phyloP scores from a whole-genome alignment of 2,797 vertebrate species.

The Gymnodraco acuticeps region DNA sequence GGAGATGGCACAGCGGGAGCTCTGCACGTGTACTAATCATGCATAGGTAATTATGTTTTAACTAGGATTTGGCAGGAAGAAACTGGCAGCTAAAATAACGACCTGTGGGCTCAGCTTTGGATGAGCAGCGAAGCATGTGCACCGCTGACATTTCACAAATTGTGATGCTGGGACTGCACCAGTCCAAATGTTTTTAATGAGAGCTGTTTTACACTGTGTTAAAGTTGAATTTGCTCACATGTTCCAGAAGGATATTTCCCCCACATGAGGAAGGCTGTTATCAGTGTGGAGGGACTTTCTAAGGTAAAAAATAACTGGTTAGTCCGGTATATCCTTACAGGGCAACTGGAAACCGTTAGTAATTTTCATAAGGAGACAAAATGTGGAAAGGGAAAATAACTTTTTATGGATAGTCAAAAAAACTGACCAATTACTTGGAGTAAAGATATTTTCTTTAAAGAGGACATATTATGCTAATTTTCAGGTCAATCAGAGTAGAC shows the following conservation, averaged over 20 bases:
- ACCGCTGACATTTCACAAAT: constrained; percentile 49
- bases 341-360: background rate
- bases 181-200: constrained; percentile 31
- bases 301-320: background rate
- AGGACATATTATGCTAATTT: too few species aligned
- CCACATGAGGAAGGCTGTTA: constrained; percentile 3
- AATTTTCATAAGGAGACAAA: constrained; percentile 8
- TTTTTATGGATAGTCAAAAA: too few species aligned
- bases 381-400: background rate
- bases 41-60: constrained; percentile 68
- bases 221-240: constrained; percentile 25
- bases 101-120: constrained; percentile 48
- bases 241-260: constrained; percentile 21
- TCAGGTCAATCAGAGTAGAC: too few species aligned
- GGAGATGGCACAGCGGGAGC: constrained; percentile 57
- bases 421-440: too few species aligned
- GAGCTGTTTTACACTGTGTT: constrained; percentile 23
- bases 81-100: constrained; percentile 54
- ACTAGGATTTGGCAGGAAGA: constrained; percentile 59
- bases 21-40: constrained; percentile 52
- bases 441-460: too few species aligned
- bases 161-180: constrained; percentile 27
- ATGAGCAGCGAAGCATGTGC: constrained; percentile 35
- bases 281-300: constrained; percentile 11
- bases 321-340: constrained; percentile 10